These are phyloP conservation scores for Pituophis catenifer DNA, from an alignment of 2,113 vertebrate genomes.

Conservation along the genomic window DNA sequence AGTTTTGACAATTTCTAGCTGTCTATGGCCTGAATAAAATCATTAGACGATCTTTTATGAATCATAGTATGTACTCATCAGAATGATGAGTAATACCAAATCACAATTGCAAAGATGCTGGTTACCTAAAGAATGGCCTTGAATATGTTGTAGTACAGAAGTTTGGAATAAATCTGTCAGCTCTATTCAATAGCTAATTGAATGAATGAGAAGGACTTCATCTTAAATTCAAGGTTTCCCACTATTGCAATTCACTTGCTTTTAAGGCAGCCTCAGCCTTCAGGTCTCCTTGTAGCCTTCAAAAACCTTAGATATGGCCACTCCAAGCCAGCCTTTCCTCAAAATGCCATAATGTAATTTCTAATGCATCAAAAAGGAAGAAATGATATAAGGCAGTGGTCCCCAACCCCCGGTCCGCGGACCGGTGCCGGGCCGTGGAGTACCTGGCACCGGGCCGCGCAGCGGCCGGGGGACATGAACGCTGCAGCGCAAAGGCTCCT, in stretches of 20 bases:
- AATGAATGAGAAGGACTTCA: not conserved
- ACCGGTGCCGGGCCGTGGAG: too few species aligned
- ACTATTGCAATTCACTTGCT: not conserved
- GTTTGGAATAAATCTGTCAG: not conserved
- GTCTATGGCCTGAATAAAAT: not conserved
- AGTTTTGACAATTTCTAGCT: slow-evolving; percentile 9
- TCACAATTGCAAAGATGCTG: not conserved
- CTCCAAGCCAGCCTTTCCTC: not conserved
- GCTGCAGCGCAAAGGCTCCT: too few species aligned
- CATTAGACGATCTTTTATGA: not conserved
- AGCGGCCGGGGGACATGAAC: too few species aligned
- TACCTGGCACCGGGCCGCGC: too few species aligned
- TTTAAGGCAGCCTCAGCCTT: not conserved
- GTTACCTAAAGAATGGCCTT: slow-evolving; percentile 3
- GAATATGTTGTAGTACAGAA: not conserved
- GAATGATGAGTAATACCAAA: not conserved
- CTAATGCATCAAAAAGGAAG: not conserved
- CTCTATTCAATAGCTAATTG: not conserved
- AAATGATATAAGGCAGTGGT: not conserved
- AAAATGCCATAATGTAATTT: not conserved
- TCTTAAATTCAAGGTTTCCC: not conserved
- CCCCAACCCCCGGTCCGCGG: too few species aligned
- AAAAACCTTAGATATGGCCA: not conserved
- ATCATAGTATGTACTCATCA: slow-evolving; percentile 2
- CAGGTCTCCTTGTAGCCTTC: not conserved